phyloP scores from a whole-genome alignment of 2,113 vertebrate species.

The Tupaia tana region DNA sequence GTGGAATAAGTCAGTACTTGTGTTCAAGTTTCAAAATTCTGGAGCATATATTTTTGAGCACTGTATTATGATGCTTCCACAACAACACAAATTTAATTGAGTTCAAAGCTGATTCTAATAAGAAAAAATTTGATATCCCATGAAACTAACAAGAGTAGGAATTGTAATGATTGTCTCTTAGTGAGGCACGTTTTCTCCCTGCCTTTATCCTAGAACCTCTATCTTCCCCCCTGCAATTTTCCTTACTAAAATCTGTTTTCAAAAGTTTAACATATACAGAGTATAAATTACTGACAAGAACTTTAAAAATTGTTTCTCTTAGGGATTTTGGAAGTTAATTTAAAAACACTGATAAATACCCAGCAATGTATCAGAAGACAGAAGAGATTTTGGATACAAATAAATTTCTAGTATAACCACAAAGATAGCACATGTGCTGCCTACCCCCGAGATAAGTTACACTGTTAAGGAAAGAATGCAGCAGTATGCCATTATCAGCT shows the following conservation, averaged over 20 bases:
- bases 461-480: background rate
- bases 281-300: constrained; percentile 2
- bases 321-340: background rate
- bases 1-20: background rate
- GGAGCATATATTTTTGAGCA: background rate
- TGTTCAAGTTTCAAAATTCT: background rate
- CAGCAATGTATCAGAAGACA: background rate
- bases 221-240: background rate
- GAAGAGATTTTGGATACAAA: background rate
- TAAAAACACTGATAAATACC: background rate
- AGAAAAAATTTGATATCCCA: background rate
- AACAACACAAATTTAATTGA: background rate
- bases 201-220: background rate
- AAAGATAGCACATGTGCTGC: background rate
- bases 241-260: background rate
- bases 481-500: background rate
- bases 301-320: background rate
- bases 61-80: background rate
- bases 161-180: background rate
- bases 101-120: background rate
- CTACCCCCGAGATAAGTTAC: background rate
- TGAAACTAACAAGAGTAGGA: background rate
- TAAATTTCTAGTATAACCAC: constrained; percentile 17
- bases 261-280: background rate
- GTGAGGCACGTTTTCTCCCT: background rate